Percentiles rank a stretch among this genome's conserved stretches.
Conservation (phyloP, 2,888 invertebrate species). For the Aphidoletes aphidimyza region DNA sequence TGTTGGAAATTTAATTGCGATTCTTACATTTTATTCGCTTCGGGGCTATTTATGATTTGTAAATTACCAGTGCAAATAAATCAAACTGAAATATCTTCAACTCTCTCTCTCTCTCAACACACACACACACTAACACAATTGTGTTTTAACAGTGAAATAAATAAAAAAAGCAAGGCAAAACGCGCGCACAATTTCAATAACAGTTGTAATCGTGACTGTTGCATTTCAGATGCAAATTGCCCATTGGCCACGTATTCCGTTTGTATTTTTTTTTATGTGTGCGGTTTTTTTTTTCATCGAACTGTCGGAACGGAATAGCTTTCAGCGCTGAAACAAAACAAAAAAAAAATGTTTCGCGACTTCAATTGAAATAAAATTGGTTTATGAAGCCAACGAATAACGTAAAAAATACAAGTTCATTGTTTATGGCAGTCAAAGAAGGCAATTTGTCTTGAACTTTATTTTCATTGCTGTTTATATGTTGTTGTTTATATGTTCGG, state of each 20-base stretch:
- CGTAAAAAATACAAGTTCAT: neutral
- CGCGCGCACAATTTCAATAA: neutral
- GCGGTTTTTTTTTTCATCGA: too few species aligned
- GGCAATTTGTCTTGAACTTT: neutral
- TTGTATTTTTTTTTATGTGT: neutral
- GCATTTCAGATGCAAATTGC: neutral
- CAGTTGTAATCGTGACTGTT: constrained; percentile 33
- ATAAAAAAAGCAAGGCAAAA: neutral
- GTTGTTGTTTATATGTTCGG: too few species aligned
- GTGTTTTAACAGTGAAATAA: too few species aligned
- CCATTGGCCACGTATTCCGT: neutral
- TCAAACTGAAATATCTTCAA: neutral
- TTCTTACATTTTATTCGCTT: neutral
- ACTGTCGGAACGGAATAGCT: neutral
- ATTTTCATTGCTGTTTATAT: neutral
- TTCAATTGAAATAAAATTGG: constrained; percentile 4
- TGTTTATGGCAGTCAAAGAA: neutral
- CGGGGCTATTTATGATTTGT: neutral
- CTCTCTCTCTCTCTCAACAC: too few species aligned
- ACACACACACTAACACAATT: too few species aligned
- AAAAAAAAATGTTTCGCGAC: neutral
- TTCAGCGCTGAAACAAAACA: neutral
- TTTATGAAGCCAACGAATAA: neutral
- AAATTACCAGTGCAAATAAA: neutral
- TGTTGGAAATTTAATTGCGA: neutral